Evolutionary conservation across 2,888 invertebrate species (phyloP).

Genomic region (Melieria crassipennis): DNA sequence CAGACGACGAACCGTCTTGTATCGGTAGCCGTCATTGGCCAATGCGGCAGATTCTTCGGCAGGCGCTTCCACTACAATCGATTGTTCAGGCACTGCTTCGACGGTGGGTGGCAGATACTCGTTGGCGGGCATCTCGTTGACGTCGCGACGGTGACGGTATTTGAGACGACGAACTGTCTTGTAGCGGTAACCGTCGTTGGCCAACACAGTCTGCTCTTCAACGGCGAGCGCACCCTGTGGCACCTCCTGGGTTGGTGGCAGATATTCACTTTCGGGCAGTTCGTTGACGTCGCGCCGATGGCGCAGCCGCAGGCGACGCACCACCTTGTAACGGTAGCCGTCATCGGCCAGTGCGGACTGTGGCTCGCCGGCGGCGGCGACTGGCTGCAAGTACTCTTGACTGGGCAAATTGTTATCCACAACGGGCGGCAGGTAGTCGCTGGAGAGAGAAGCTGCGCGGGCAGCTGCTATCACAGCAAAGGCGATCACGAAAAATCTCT

Average conservation of each 20-base stretch:
- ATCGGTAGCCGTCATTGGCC: slow-evolving; percentile 53
- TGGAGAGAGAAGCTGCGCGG: slow-evolving; percentile 54
- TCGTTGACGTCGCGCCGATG: slow-evolving; percentile 50
- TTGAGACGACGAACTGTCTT: slow-evolving; percentile 26
- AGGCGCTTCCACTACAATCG: slow-evolving; percentile 31
- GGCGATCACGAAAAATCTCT: slow-evolving; percentile 59
- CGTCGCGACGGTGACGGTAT: slow-evolving; percentile 48
- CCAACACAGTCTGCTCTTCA: slow-evolving; percentile 24
- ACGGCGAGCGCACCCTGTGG: slow-evolving; percentile 37
- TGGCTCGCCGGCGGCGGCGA: slow-evolving; percentile 8
- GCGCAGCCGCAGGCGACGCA: slow-evolving; percentile 51
- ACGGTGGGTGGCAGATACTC: slow-evolving; percentile 37
- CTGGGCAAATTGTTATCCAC: slow-evolving; percentile 52
- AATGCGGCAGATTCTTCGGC: slow-evolving; percentile 40
- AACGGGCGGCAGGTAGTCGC: slow-evolving; percentile 57
- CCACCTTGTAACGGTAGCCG: slow-evolving; percentile 49
- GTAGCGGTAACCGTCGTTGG: slow-evolving; percentile 34
- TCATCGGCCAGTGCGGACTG: slow-evolving; percentile 38
- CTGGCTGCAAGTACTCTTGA: slow-evolving; percentile 45
- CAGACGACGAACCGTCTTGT: slow-evolving; percentile 58
- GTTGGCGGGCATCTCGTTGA: slow-evolving; percentile 46
- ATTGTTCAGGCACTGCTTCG: slow-evolving; percentile 14
- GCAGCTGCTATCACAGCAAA: slow-evolving; percentile 60
- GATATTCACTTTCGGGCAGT: slow-evolving; percentile 49
- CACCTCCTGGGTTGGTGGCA: slow-evolving; percentile 47